Evolutionary conservation across 2,113 vertebrate genomes (phyloP), one percentile per base, ranked within the genome.

Genomic region (cattle (Bos taurus)): DNA sequence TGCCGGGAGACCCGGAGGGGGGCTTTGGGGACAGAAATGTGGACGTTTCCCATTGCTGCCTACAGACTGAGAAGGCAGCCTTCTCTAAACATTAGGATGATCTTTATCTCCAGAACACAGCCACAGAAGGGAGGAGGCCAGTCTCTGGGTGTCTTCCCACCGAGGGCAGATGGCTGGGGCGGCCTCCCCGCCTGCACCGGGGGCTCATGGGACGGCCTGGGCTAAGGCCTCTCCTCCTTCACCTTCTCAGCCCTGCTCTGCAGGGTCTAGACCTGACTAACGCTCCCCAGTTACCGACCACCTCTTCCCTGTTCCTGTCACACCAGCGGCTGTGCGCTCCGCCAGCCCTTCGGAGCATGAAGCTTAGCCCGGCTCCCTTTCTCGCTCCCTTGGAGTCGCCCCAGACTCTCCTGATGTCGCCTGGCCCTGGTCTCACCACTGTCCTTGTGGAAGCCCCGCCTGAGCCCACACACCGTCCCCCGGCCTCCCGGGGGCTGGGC

Each of bases 101-200:
- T 50, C n/a, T 74, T 91, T 81, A 88, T 84, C 93, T 90, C 96
- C 71, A 95, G 94, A 94, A 91, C 84, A 84, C 19, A 21, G 13
- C 86, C 52, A 9, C 40, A 21, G 57, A 52, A 82, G 64, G 90
- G 43, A 57, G 74, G 81, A 43, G 30, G 83, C 82, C 43, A 19
- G 36, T 64, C 26, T 92, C 36, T 3, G 23, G 33, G 7, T 5
- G 14, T 40, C 59, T 48, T 15, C 36, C 71, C n/a, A 16, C 25
- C 23, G 12, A 67, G 40, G 30, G 67, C 40, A 19, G 59, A 28
- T 0, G 36, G 71, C 36, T 25, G 6, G 6, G 40, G 3, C 0
- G 71, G 71, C 40, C 71, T 26, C 40, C 40, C 6, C 13, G 23
- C 71, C 71, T 26, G 40, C 11, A 14, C 71, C 5, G 2, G n/a